These are phyloP conservation scores for Nicator chloris DNA, from an alignment of 2,113 vertebrate species.

Conservation along the genomic window DNA sequence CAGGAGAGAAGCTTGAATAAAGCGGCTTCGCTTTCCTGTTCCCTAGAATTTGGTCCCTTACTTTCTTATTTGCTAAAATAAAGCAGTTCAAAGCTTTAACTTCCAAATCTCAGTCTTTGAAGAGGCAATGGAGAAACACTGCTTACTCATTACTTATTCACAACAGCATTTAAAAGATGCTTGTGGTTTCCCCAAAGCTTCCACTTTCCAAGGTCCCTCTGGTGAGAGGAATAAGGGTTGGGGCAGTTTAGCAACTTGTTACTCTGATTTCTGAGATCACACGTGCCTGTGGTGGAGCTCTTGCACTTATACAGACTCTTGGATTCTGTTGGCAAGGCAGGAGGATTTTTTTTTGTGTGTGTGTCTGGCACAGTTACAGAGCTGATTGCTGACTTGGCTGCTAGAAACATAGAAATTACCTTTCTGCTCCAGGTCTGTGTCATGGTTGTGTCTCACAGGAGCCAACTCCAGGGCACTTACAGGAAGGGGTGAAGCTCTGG, in stretches of 20 bases:
- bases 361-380: neutral
- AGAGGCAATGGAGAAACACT: neutral
- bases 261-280: neutral
- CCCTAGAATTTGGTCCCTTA: neutral
- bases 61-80: neutral
- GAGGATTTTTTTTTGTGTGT: neutral
- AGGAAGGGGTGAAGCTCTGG: neutral
- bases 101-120: neutral
- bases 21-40: neutral
- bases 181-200: neutral
- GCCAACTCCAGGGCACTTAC: neutral
- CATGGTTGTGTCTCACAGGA: neutral
- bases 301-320: accelerated
- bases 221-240: neutral
- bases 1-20: neutral
- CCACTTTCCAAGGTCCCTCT: neutral
- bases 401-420: neutral
- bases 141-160: neutral
- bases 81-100: neutral
- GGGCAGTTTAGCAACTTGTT: neutral
- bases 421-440: neutral
- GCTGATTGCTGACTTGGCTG: neutral
- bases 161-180: neutral
- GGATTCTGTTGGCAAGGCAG: neutral
- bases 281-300: neutral